Evolutionary conservation across 1,140 invertebrate species (phyloP).

Genomic region (Drosophila sproati): DNA sequence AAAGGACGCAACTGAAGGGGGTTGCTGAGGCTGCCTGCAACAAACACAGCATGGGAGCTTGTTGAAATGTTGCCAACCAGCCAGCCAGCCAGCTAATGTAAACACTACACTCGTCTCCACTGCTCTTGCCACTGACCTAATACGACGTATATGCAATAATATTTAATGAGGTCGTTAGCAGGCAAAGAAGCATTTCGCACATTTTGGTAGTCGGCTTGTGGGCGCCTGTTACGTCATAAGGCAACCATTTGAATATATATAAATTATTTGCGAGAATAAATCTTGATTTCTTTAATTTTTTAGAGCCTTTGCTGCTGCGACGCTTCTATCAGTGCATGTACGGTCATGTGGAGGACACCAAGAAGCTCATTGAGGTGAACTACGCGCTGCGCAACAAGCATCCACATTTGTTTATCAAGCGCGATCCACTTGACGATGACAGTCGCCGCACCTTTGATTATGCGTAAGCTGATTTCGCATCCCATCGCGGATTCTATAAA

Average conservation of each 20-base stretch:
- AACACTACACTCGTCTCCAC: conserved; percentile 8
- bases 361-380: conserved; percentile 88
- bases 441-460: conserved; percentile 75
- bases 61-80: conserved; percentile 18
- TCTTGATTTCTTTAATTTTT: conserved; percentile 4
- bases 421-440: conserved; percentile 86
- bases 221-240: conserved; percentile 59
- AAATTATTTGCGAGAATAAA: conserved; percentile 10
- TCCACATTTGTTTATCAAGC: conserved; percentile 88
- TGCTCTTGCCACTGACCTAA: conserved; percentile 10
- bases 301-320: conserved; percentile 72
- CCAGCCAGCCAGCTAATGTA: conserved; percentile 9
- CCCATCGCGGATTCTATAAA: neutral
- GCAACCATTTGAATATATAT: neutral
- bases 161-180: conserved; percentile 75
- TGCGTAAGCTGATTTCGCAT: conserved; percentile 56
- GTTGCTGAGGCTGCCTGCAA: conserved; percentile 2
- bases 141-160: conserved; percentile 15
- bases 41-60: neutral
- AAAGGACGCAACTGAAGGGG: neutral
- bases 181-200: conserved; percentile 25
- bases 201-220: conserved; percentile 27
- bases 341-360: conserved; percentile 86
- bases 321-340: conserved; percentile 85
- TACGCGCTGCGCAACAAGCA: conserved; percentile 88